A percentile compares a stretch with the other conserved stretches of the same genome.
Conservation (phyloP, 2,888 invertebrate genomes). For the Ptychoptera albimana region DNA sequence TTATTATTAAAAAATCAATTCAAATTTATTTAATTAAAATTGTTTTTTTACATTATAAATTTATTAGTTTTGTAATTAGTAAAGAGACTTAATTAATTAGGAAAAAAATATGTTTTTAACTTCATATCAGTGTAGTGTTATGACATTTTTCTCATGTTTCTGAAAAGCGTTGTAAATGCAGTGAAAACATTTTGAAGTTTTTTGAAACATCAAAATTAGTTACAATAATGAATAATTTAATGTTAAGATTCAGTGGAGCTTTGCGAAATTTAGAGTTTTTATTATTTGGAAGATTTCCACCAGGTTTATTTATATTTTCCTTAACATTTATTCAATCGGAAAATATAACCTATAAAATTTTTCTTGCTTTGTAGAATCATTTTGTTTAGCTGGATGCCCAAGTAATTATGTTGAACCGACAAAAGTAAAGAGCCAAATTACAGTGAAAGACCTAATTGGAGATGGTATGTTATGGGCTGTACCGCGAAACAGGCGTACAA, state of each 20-base stretch:
- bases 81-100: no score
- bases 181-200: no score
- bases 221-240: background rate
- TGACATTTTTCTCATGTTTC: no score
- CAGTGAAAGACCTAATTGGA: conserved; percentile 47
- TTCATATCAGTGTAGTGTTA: no score
- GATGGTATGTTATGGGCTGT: conserved; percentile 70
- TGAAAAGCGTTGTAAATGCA: no score
- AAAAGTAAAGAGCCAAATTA: conserved; percentile 23
- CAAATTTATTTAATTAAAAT: no score
- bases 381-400: conserved; percentile 3
- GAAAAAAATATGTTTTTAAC: no score
- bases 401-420: conserved; percentile 6
- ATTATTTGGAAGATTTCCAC: conserved; percentile 30
- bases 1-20: no score
- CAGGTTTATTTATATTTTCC: conserved; percentile 25
- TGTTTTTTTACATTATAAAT: no score
- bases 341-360: conserved; percentile 1
- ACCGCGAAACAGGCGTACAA: conserved; percentile 58
- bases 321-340: background rate
- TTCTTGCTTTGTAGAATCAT: conserved; percentile 6
- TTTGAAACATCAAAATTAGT: no score
- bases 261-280: conserved; percentile 31
- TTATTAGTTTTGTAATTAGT: no score
- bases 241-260: conserved; percentile 24